Evolutionary conservation across 1,140 invertebrate genomes (phyloP), one percentile per base, ranked within the genome.

Genomic region (Hirudo medicinalis): DNA sequence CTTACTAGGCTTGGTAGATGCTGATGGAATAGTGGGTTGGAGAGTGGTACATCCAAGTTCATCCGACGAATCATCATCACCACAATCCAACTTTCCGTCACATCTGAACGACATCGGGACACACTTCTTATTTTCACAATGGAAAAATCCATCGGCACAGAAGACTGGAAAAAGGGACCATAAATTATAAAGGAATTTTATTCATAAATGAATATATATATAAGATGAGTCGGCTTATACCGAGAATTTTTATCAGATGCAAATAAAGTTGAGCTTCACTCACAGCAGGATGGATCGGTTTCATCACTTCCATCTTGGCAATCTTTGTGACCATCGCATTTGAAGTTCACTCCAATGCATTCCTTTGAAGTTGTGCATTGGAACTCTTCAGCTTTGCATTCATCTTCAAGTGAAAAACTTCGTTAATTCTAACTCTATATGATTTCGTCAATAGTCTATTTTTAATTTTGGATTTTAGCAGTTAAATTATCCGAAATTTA

Each of bases 241-340:
- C 25, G 54, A n/a, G 5, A 2, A 57, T 57, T 57, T 25, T 4
- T 63, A 11, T 63, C 6, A 63, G 0, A 32, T 63, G 57, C 32
- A 36, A 63, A 63, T 63, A 32, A 36, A 54, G 54, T 55, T 36
- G 19, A 63, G 17, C 22, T 63, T n/a, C 53, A 73, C 72, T 17
- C 36, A 73, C 72, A 32, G 54, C 75, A 75, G 29, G 29, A 25
- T 19, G 22, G 22, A 25, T 75, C 76, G 0, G 89, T 88, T 86
- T 77, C 87, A 83, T 80, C 88, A 2, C 86, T 86, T 72, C 84
- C 85, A 79, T 89, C 89, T 53, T 76, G 75, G 76, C 91, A 94
- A 75, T 92, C 85, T 0, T 76, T 77, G 60, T 87, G 80, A 0
- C 87, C 87, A 78, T 93, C 85, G 77, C 90, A 92, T 36, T 90